phyloP scores from a whole-genome alignment of 2,113 vertebrate species.

The Herpailurus yagouaroundi region DNA sequence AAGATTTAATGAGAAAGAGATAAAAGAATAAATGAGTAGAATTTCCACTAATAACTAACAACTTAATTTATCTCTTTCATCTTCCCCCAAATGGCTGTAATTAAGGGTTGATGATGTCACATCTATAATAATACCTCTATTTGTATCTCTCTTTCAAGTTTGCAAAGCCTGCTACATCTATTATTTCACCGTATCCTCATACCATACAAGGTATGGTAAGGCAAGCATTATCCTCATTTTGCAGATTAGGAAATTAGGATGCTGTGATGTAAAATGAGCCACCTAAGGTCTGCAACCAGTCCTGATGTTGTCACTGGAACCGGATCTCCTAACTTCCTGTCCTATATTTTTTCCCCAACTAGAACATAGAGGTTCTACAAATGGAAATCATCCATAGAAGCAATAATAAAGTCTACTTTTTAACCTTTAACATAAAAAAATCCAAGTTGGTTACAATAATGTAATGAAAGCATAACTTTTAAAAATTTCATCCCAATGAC shows the following conservation, averaged over 20 bases:
- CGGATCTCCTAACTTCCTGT: neutral
- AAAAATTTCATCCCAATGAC: neutral
- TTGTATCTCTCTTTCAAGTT: conserved; percentile 67
- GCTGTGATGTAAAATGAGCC: neutral
- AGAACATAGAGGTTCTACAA: neutral
- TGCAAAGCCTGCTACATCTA: neutral
- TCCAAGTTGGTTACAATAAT: neutral
- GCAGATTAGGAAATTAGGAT: neutral
- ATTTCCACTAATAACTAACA: conserved; percentile 61
- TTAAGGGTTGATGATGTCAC: conserved; percentile 51
- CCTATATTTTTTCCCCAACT: neutral
- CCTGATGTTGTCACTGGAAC: neutral
- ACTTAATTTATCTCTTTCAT: conserved; percentile 73
- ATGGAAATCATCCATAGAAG: neutral
- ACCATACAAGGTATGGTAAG: neutral
- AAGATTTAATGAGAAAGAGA: conserved; percentile 64
- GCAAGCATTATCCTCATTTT: neutral
- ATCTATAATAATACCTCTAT: conserved; percentile 64
- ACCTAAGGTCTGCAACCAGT: neutral
- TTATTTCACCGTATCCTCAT: neutral
- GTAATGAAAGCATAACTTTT: neutral
- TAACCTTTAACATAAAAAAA: neutral
- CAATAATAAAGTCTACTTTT: neutral
- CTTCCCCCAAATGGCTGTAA: conserved; percentile 52
- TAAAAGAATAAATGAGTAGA: conserved; percentile 45